Evolutionary conservation across 92 coral and sea anemone species (phyloP).

Genomic region (Palythoa caribaeorum): DNA sequence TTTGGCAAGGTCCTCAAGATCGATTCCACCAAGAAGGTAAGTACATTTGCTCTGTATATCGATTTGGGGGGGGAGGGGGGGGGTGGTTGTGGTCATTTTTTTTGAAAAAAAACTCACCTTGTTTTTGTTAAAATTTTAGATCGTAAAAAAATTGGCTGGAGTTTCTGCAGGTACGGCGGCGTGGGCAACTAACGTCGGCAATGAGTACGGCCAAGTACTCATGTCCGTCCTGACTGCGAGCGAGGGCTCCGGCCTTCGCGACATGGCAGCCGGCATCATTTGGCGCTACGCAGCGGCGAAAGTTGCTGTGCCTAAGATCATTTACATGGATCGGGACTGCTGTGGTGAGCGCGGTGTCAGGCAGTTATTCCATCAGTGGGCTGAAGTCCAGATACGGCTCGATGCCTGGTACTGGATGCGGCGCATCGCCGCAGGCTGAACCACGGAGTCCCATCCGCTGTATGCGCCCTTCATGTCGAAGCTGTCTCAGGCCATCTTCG

Average conservation of each 20-base stretch:
- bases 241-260: slow-evolving; percentile 9
- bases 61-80: no score
- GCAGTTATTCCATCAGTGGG: slow-evolving; percentile 24
- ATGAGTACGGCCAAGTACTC: slow-evolving; percentile 35
- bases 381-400: slow-evolving; percentile 11
- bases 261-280: slow-evolving; percentile 20
- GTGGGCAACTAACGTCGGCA: not conserved
- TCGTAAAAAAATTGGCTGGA: no score
- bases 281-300: not conserved
- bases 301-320: not conserved
- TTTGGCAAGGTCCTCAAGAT: slow-evolving; percentile 47
- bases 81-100: no score
- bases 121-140: no score
- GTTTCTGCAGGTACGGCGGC: not conserved
- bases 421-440: slow-evolving; percentile 14
- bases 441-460: slow-evolving; percentile 48
- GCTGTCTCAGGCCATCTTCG: not conserved
- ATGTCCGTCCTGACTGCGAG: slow-evolving; percentile 20
- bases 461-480: slow-evolving; percentile 21
- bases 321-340: slow-evolving; percentile 48
- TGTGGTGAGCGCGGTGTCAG: slow-evolving; percentile 43
- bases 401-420: slow-evolving; percentile 44
- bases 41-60: not conserved
- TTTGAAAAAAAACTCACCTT: no score
- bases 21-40: slow-evolving; percentile 51